Evolutionary conservation across 2,888 invertebrate species (phyloP).

Genomic region (Strigamia transsilvanica): DNA sequence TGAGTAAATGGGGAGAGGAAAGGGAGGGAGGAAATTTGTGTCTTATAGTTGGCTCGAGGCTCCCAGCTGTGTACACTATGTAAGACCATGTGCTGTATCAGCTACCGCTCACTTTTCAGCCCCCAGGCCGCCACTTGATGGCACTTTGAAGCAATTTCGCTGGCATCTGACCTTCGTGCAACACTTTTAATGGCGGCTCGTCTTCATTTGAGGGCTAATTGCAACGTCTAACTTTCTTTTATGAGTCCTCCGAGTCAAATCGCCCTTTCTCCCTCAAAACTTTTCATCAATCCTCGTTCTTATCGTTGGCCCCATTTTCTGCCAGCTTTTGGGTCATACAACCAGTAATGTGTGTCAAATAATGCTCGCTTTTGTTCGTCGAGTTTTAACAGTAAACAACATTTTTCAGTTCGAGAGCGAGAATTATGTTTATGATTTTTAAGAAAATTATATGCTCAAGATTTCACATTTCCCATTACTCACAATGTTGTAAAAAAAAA

Average conservation of each 20-base stretch:
- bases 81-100: conserved; percentile 44
- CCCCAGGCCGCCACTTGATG: conserved; percentile 38
- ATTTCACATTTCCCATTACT: no score
- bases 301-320: background rate
- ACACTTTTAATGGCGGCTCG: conserved; percentile 39
- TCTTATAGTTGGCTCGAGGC: conserved; percentile 28
- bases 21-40: conserved; percentile 1
- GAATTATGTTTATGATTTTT: no score
- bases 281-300: background rate
- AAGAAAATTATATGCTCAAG: no score
- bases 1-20: conserved; percentile 36
- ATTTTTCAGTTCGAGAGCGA: no score
- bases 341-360: background rate
- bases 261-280: background rate
- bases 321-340: background rate
- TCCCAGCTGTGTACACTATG: conserved; percentile 25
- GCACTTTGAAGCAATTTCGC: conserved; percentile 46
- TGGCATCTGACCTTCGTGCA: conserved; percentile 47
- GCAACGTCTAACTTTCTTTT: conserved; percentile 17
- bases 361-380: no score
- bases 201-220: conserved; percentile 35
- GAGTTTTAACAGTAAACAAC: no score
- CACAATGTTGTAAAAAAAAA: no score
- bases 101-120: conserved; percentile 42
- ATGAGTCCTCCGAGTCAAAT: conserved; percentile 7